Base-by-base conservation (phyloP, 2,797 vertebrate species). In the Danio kyathit region DNA sequence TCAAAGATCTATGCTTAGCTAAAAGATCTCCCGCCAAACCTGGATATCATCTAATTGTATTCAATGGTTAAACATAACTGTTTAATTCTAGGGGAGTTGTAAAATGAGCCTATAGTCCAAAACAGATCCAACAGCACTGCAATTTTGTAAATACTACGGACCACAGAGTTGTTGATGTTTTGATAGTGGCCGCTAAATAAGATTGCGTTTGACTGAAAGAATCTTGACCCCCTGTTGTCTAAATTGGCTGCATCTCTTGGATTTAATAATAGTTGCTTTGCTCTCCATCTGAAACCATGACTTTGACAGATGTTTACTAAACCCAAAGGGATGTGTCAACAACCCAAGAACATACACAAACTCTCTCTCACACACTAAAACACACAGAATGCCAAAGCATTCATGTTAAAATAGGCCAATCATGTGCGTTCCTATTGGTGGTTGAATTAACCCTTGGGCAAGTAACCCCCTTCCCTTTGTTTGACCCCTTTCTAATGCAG, bases 231-330 rank as follows among this genome's bases (percentile, higher is more conserved):
- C 72, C 76, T 6, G 65, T 48, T 70, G 44, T 52, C 52, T 7
- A 75, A 77, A 56, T 46, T 86, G 77, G 80, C 70, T 71, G 51
- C 59, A 74, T 72, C 49, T 44, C 19, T 72, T 71, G 75, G 38
- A 63, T 46, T 19, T 84, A 71, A 82, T 88, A 87, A 89, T 88
- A 89, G 89, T 82, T 82, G 82, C 84, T 84, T 83, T 14, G 16
- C 82, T 72, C 81, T 81, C 83, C 84, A 73, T 84, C 86, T 86
- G 82, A 71, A 86, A 85, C 83, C 86, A 83, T 82, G 83, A 88
- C 86, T 87, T 81, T 87, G 84, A 88, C 86, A 92, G 90, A 92
- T 92, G 91, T 89, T 92, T 91, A 93, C 91, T 90, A 89, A 91
- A 88, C 78, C 74, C 64, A 67, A 46, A 54, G 81, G 77, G 79